These are phyloP conservation scores for Lepus europaeus DNA, from an alignment of 2,113 vertebrate species.

Conservation along the genomic window DNA sequence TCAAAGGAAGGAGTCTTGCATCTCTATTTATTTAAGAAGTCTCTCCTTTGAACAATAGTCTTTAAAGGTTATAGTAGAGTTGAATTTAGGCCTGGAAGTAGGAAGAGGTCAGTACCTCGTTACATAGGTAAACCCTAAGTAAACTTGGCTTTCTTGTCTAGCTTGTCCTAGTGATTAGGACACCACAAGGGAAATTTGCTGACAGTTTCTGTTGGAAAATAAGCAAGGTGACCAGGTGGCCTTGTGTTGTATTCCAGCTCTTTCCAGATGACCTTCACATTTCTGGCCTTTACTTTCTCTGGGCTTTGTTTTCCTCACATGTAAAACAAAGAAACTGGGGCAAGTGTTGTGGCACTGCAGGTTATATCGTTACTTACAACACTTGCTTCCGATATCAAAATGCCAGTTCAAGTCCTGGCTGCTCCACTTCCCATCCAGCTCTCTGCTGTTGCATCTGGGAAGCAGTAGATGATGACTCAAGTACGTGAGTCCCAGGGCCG, in stretches of 20 bases:
- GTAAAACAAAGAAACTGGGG: background rate
- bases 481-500: too few relatives aligned
- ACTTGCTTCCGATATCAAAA: too few relatives aligned
- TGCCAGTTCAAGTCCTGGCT: too few relatives aligned
- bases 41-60: background rate
- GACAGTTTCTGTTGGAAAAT: background rate
- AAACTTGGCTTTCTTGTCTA: slow-evolving; percentile 9
- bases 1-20: background rate
- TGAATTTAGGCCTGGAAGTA: background rate
- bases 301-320: slow-evolving; percentile 28
- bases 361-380: too few relatives aligned
- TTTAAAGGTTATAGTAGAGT: slow-evolving; percentile 12
- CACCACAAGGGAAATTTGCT: background rate
- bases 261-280: background rate
- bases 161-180: background rate
- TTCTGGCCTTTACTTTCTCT: background rate
- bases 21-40: background rate
- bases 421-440: too few relatives aligned
- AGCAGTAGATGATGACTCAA: too few relatives aligned
- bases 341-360: too few relatives aligned
- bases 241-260: slow-evolving; percentile 33
- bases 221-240: background rate
- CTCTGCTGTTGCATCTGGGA: too few relatives aligned
- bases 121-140: background rate
- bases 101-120: background rate